A percentile compares a stretch with the other conserved stretches of the same genome.
These are phyloP conservation scores for Pentalonia nigronervosa DNA, from an alignment of 1,140 invertebrate species.

Conservation along the genomic window DNA sequence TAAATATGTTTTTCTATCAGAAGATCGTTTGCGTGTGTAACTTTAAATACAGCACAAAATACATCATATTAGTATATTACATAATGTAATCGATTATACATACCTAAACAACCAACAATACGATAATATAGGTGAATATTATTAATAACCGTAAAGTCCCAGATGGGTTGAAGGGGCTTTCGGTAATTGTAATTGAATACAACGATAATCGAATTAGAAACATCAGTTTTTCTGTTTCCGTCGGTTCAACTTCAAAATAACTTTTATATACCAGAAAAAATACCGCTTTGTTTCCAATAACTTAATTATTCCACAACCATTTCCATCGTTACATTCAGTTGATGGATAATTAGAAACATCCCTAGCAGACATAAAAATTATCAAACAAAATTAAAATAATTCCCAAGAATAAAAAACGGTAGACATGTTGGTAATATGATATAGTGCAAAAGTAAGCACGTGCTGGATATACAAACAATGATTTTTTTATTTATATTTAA, in stretches of 20 bases:
- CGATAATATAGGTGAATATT: background rate
- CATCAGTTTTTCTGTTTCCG: background rate
- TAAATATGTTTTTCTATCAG: too few relatives aligned
- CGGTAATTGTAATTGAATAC: background rate
- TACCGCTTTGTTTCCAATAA: background rate
- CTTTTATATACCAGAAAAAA: background rate
- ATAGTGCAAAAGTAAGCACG: background rate
- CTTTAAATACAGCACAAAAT: background rate
- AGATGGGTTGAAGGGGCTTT: background rate
- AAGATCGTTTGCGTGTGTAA: background rate
- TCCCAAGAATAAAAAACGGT: background rate
- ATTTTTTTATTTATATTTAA: background rate
- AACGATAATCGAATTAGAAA: conserved; percentile 4
- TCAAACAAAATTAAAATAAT: conserved; percentile 4
- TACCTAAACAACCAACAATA: background rate
- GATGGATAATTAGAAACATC: background rate
- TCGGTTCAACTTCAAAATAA: background rate
- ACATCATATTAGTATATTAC: background rate
- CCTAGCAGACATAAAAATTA: background rate
- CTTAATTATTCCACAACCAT: background rate
- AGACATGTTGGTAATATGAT: background rate
- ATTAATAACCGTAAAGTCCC: background rate
- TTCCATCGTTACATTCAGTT: background rate
- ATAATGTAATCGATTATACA: background rate
- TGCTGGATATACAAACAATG: background rate